phyloP scores from a whole-genome alignment of 2,113 vertebrate genomes.

The Oryzias curvinotus region DNA sequence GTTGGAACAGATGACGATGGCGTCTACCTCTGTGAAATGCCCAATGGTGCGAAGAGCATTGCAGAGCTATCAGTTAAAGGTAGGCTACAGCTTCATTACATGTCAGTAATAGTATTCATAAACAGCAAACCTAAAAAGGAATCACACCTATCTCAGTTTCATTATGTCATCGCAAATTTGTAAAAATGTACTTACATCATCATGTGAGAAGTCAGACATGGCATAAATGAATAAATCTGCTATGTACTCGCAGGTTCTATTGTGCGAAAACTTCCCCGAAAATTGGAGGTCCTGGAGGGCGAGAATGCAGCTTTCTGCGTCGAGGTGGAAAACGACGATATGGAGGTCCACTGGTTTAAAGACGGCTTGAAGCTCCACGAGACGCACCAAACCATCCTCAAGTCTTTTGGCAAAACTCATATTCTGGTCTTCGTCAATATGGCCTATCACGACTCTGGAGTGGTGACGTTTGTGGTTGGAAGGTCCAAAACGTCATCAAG shows the following conservation, averaged over 20 bases:
- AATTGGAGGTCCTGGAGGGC: slow-evolving; percentile 90
- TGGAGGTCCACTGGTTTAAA: slow-evolving; percentile 86
- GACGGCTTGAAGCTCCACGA: slow-evolving; percentile 82
- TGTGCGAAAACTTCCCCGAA: slow-evolving; percentile 84
- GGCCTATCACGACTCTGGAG: slow-evolving; percentile 84
- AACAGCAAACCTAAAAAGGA: not conserved
- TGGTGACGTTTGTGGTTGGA: slow-evolving; percentile 84
- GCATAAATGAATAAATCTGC: too few relatives aligned
- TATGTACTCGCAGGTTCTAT: slow-evolving; percentile 63
- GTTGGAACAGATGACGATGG: slow-evolving; percentile 87
- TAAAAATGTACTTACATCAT: too few relatives aligned
- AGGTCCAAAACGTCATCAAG: slow-evolving; percentile 86
- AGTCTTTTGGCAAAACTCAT: slow-evolving; percentile 90
- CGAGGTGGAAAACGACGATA: slow-evolving; percentile 81
- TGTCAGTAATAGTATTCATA: not conserved
- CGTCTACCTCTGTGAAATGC: slow-evolving; percentile 93
- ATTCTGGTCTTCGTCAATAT: slow-evolving; percentile 90
- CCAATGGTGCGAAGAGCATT: slow-evolving; percentile 88
- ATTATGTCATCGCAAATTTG: too few relatives aligned
- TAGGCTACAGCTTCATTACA: not conserved
- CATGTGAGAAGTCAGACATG: too few relatives aligned
- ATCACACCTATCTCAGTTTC: not conserved
- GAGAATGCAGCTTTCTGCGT: slow-evolving; percentile 92
- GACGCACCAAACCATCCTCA: slow-evolving; percentile 81
- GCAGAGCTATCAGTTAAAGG: slow-evolving; percentile 91